A percentile compares a stretch with the other conserved stretches of the same genome.
Conservation (phyloP, 2,797 vertebrate species). For the Smutsia temminckii region DNA sequence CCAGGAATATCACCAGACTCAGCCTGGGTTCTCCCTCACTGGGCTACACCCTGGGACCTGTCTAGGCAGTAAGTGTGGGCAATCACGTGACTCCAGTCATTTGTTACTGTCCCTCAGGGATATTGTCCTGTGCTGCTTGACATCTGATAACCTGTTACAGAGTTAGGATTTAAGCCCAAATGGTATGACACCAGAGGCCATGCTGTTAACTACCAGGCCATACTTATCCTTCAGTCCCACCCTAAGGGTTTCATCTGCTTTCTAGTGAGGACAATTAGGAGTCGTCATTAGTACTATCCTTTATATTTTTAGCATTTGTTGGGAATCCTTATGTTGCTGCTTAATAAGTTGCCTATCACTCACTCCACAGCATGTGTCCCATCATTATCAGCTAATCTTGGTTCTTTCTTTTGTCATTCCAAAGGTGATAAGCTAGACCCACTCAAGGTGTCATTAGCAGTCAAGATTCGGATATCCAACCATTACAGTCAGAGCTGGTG, state of each 20-base stretch:
- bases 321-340: neutral
- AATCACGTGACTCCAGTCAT: neutral
- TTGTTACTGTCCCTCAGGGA: neutral
- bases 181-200: neutral
- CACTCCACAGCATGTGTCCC: neutral
- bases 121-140: neutral
- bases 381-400: neutral
- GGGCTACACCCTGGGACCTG: neutral
- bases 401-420: neutral
- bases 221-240: neutral
- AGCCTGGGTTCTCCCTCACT: neutral
- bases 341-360: neutral
- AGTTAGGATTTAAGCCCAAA: neutral
- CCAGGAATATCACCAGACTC: neutral
- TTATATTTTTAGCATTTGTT: fast-evolving
- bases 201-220: fast-evolving
- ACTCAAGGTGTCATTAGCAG: neutral
- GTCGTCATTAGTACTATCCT: fast-evolving
- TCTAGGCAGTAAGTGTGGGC: too few species aligned
- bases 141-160: neutral
- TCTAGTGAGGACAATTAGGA: neutral
- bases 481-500: neutral
- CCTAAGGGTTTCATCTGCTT: neutral
- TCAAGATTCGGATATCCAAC: neutral
- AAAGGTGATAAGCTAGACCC: neutral